A percentile compares a stretch with the other conserved stretches of the same genome.
phyloP scores from a whole-genome alignment of 1,140 invertebrate genomes.

The Anthonomus grandis region DNA sequence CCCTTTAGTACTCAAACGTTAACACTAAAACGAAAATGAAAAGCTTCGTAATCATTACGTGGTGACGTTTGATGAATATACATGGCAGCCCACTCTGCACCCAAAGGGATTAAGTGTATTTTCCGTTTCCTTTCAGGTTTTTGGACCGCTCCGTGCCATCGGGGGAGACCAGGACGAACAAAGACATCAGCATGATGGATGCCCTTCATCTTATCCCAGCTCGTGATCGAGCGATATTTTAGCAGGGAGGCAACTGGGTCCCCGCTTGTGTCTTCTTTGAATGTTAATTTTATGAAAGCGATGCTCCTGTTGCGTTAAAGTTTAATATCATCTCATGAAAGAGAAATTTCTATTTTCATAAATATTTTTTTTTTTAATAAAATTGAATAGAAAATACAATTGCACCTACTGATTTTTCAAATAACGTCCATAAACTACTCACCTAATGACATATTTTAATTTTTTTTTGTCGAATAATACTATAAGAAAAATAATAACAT shows the following conservation, averaged over 20 bases:
- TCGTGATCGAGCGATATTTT: conserved; percentile 51
- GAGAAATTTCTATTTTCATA: no score
- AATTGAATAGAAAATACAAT: no score
- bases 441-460: no score
- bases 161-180: conserved; percentile 38
- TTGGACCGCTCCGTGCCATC: conserved; percentile 27
- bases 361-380: no score
- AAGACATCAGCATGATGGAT: conserved; percentile 52
- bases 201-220: conserved; percentile 49
- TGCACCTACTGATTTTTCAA: no score
- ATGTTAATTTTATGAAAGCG: conserved; percentile 44
- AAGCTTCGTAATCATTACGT: conserved; percentile 1
- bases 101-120: conserved; percentile 35
- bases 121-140: conserved; percentile 41
- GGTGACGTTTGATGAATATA: conserved; percentile 41
- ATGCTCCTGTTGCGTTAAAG: conserved; percentile 38
- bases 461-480: no score
- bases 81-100: conserved; percentile 30
- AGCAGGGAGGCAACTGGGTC: conserved; percentile 38
- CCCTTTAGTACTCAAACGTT: conserved; percentile 6
- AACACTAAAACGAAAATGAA: background rate
- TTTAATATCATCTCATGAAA: background rate
- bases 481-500: no score
- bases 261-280: conserved; percentile 45
- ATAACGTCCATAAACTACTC: no score